phyloP scores from a whole-genome alignment of 2,113 vertebrate genomes.

The Thunnus maccoyii region DNA sequence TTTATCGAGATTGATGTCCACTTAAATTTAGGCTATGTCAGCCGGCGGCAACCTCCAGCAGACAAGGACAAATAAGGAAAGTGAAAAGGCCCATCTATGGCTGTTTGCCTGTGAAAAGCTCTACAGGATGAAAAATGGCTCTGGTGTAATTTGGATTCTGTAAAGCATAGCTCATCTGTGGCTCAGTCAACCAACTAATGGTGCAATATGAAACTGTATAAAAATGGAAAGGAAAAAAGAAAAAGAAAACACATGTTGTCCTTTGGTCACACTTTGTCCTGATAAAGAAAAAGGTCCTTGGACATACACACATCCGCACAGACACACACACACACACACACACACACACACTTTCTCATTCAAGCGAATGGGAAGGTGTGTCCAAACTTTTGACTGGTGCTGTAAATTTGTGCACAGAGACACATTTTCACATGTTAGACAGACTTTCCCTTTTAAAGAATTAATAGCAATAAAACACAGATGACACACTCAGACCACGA shows the following conservation, averaged over 20 bases:
- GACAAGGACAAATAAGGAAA: slow-evolving; percentile 83
- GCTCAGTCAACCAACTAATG: slow-evolving; percentile 78
- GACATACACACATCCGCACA: slow-evolving; percentile 1
- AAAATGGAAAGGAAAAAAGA: slow-evolving; percentile 42
- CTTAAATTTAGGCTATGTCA: slow-evolving; percentile 80
- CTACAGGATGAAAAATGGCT: slow-evolving; percentile 79
- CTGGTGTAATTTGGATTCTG: slow-evolving; percentile 76
- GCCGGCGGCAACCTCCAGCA: slow-evolving; percentile 76
- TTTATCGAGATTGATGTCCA: slow-evolving; percentile 82
- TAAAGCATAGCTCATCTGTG: slow-evolving; percentile 80
- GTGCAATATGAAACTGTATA: slow-evolving; percentile 53
- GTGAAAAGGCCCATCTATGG: slow-evolving; percentile 76
- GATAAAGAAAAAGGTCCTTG: slow-evolving; percentile 48
- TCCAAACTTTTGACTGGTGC: no score
- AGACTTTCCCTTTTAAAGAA: slow-evolving; percentile 15
- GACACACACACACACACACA: background rate
- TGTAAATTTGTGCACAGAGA: background rate
- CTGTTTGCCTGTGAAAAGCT: slow-evolving; percentile 76
- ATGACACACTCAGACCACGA: background rate
- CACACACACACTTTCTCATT: background rate
- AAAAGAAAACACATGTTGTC: slow-evolving; percentile 53
- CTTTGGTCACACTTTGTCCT: slow-evolving; percentile 25
- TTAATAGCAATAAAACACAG: slow-evolving; percentile 13
- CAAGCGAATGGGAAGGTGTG: no score
- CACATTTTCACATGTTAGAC: background rate